Evolutionary conservation across 2,113 vertebrate genomes (phyloP), one percentile per base, ranked within the genome.

Genomic region (Entomyzon cyanotis): DNA sequence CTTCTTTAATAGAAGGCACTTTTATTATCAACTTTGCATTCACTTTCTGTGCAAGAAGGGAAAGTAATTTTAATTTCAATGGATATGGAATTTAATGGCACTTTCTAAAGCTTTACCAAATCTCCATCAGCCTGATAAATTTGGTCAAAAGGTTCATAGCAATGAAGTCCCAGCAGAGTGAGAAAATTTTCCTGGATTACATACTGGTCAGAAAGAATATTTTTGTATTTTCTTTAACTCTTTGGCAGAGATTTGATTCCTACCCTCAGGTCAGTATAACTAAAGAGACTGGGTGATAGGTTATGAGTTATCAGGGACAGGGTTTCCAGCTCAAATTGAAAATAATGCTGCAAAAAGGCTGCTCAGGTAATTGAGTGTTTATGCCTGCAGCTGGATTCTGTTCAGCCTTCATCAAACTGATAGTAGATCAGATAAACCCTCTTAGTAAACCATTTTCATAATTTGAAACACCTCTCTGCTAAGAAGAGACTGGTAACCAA

Each of bases 41-140:
- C 47, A 20, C 74, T 82, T 93, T 73, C 88, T 82, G 23, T 71
- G 44, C 63, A 87, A 75, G 85, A 87, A 85, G 33, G 49, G 59
- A 92, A 92, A 81, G 85, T 75, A 78, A 95, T 96, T 96, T 96
- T 93, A 77, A 96, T 94, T 95, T 96, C 78, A 86, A 58, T 47
- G 44, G 80, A 22, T 55, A 63, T n/a, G 22, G 73, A 89, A 90
- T 96, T 95, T 91, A 92, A 93, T 47, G 74, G 74, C 17, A 67
- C 25, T 79, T 30, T 87, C 88, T 94, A 92, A 91, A 96, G 86
- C 90, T 94, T 82, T 75, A 84, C 94, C 89, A 92, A 84, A 92
- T 65, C 86, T 92, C 88, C 76, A 93, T 87, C 58, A 76, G 44
- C 33, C 84, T 82, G 67, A 93, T 92, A 89, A 87, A 82, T 96